Base-by-base conservation (phyloP, 2,888 invertebrate species). In the Acholoe squamosa region DNA sequence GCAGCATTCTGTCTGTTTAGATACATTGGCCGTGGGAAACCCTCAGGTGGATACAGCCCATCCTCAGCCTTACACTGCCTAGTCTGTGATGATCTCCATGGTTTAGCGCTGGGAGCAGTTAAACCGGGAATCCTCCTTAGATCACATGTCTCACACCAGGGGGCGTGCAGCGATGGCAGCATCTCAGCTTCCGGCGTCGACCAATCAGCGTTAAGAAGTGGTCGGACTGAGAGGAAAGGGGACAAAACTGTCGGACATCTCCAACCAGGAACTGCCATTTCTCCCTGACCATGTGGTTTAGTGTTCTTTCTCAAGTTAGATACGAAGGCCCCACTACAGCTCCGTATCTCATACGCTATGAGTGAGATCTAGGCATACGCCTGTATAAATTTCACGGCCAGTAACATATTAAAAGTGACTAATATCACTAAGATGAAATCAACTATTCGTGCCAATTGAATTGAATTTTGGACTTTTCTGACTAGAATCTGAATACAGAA, bases 111-210 rank as follows among this genome's bases (percentile, higher is more conserved):
- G 71, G 19, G 71, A 71, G 71, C 12, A 25, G 28, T 71, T 71
- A 71, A 71, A 71, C 31, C 12, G 25, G n/a, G 14, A 14, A 25
- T 14, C 28, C 12, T 71, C 25, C 31, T 14, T 25, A 71, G 71
- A 71, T 71, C 71, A 71, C 71, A 71, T 25, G 61, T 7, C 61
- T 28, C 28, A n/a, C 71, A 25, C 71, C 71, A 71, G 71, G 71
- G 71, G 71, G 71, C 71, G 71, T 28, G 71, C 3, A 1, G 19
- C 28, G 71, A 14, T 7, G 28, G 28, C 71, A 16, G 71, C 25
- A 28, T 71, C 71, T 28, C 28, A 3, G 71, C 28, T 14, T 19
- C 28, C 19, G 28, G 28, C 71, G 31, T 14, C 25, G 25, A 25
- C 71, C 71, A 71, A 71, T 71, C 71, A 71, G 71, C 25, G 25